Evolutionary conservation across 2,113 vertebrate genomes (phyloP), one percentile per base, ranked within the genome.

Genomic region (Mixornis gularis): DNA sequence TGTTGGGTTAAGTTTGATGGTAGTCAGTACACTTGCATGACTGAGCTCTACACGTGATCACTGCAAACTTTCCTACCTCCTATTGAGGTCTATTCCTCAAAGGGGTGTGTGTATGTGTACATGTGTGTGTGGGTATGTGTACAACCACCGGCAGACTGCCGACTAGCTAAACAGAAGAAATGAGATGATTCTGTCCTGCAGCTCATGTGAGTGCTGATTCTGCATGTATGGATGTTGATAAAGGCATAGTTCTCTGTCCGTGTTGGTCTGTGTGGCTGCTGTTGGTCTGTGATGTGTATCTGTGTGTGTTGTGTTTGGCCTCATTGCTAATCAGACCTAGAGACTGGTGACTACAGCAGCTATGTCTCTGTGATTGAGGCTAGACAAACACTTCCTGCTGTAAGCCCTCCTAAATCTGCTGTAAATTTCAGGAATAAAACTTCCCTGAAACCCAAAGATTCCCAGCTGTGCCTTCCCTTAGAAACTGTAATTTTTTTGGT

Each of bases 71-170:
- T 52, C 10, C 20, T 65, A 7, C 13, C 2, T 58, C 6, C 24
- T 58, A 6, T 2, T 65, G 46, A 78, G 12, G 10, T 41, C 32
- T 72, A 0, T 36, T 64, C 27, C n/a, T 78, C 38, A 48, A 52
- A 13, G 0, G 4, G 0, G 1, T 14, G 18, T 20, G 10, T 40
- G 7, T 6, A 21, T 30, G n/a, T 6, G 2, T 25, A 8, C 9
- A 5, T 15, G 17, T 40, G 12, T 30, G 17, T 40, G 12, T 30
- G 17, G 36, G 11, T 30, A 6, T 15, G 17, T 40, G 12, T 30
- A 20, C 34, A 52, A 30, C 15, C 15, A 52, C 4, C 26, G 78
- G n/a, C 27, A 62, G 43, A 40, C 30, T 29, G n/a, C 12, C 81
- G 32, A 53, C 12, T n/a, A 58, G 12, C 3, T 0, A 1, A 70